Conservation (phyloP, 1,140 invertebrate species). For the Drosophila kohkoa region DNA sequence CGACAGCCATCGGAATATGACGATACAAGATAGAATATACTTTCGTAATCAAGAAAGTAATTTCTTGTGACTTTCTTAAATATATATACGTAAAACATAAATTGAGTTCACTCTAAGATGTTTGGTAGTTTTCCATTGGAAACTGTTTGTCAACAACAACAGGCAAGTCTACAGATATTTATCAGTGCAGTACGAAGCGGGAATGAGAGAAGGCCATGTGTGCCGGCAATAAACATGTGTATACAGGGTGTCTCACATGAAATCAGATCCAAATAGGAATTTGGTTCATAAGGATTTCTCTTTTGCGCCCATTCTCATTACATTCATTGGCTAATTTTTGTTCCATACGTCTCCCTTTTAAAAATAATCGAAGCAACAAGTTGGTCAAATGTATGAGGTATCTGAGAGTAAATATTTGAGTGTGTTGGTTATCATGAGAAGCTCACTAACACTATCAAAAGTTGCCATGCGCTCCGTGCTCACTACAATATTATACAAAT, state of each 20-base stretch:
- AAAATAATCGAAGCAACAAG: not conserved
- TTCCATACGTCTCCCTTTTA: not conserved
- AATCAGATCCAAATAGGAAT: not conserved
- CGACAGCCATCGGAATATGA: not conserved
- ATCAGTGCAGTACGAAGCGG: not conserved
- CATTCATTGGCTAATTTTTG: not conserved
- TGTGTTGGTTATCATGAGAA: not conserved
- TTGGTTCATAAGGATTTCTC: not conserved
- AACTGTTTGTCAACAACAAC: slow-evolving; percentile 10
- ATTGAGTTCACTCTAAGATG: not conserved
- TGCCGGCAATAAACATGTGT: not conserved
- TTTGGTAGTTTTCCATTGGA: slow-evolving; percentile 4
- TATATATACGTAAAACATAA: not conserved
- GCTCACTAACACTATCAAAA: slow-evolving; percentile 4
- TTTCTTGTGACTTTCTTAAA: not conserved
- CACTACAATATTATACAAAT: not conserved
- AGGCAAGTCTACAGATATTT: not conserved
- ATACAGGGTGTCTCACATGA: slow-evolving; percentile 5
- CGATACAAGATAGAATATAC: not conserved
- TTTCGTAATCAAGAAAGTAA: not conserved
- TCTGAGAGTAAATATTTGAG: not conserved
- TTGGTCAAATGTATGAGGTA: not conserved
- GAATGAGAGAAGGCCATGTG: not conserved
- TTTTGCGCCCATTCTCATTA: not conserved
- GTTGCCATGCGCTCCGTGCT: not conserved